These are phyloP conservation scores for cattle (Bos taurus) DNA, from an alignment of 2,113 vertebrate species.

Conservation along the genomic window DNA sequence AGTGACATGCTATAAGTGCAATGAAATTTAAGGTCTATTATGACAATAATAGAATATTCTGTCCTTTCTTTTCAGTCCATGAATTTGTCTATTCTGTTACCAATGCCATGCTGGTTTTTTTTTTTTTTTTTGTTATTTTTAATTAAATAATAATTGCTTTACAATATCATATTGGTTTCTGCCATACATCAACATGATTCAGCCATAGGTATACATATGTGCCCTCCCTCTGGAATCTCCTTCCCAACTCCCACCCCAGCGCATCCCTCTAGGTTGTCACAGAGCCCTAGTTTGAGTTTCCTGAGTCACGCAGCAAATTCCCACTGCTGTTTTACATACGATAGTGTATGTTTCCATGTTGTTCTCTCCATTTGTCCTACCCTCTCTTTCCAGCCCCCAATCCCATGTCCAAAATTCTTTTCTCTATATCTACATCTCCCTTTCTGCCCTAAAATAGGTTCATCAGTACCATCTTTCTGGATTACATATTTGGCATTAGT, in stretches of 20 bases:
- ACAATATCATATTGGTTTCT: not conserved
- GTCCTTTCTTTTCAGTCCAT: not conserved
- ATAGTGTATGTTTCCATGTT: not conserved
- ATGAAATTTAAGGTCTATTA: not conserved
- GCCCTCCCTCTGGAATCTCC: not conserved
- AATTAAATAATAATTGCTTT: not conserved
- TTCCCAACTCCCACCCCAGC: not conserved
- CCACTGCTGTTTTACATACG: not conserved
- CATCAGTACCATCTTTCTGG: not conserved
- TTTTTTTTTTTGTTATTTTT: not conserved
- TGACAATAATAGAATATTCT: not conserved
- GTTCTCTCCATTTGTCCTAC: not conserved
- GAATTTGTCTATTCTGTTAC: not conserved
- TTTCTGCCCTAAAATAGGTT: not conserved
- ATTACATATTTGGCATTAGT: not conserved
- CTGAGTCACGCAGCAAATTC: not conserved
- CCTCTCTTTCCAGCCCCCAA: not conserved
- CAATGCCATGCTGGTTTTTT: not conserved
- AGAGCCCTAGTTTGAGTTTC: not conserved
- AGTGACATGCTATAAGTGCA: not conserved
- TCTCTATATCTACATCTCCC: not conserved
- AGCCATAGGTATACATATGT: not conserved
- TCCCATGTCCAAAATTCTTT: not conserved
- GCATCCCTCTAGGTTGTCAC: not conserved
- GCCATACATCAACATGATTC: not conserved